Base-by-base conservation (phyloP, 2,888 invertebrate species). In the Acanthosepion lycidas region DNA sequence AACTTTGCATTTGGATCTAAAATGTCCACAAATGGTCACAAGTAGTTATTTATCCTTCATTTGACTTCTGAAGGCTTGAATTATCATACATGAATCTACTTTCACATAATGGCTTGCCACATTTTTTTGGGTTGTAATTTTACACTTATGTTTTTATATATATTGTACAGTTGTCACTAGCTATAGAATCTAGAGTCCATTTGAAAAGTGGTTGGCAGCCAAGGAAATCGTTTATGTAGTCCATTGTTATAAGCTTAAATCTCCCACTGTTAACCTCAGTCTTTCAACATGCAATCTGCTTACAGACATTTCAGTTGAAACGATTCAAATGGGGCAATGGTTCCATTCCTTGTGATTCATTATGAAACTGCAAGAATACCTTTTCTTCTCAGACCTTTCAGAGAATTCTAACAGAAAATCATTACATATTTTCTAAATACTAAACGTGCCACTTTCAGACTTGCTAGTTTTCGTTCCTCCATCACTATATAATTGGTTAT, bases 11-110 rank as follows among this genome's bases (percentile, higher is more conserved):
- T 78, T 33, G 78, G 78, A 78, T 78, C 15, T 78, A n/a, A 78
- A 78, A n/a, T 78, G 78, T 33, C 15, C n/a, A 78, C 78, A n/a
- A n/a, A 15, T 78, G 33, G n/a, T 78, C 78, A 78, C 15, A 78
- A 78, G n/a, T n/a, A n/a, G n/a, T 78, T 78, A 78, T n/a, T 78
- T 78, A 78, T 78, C n/a, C 78, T 78, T 78, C 78, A 78, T n/a
- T 78, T 78, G 78, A 78, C n/a, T 78, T n/a, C 12, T 78, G n/a
- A 78, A 78, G n/a, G 78, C 18, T 18, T 15, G 4, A 78, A 18
- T n/a, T 12, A n/a, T n/a, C n/a, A 6, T 2, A 8, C 15, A 9
- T 33, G 4, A 12, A 18, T 78, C 78, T 78, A 78, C n/a, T 78
- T 78, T 78, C 78, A 78, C 28, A 78, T 78, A 78, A 78, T 9